Evolutionary conservation across 1,140 invertebrate genomes (phyloP).

Genomic region (Drosophila navojoa): DNA sequence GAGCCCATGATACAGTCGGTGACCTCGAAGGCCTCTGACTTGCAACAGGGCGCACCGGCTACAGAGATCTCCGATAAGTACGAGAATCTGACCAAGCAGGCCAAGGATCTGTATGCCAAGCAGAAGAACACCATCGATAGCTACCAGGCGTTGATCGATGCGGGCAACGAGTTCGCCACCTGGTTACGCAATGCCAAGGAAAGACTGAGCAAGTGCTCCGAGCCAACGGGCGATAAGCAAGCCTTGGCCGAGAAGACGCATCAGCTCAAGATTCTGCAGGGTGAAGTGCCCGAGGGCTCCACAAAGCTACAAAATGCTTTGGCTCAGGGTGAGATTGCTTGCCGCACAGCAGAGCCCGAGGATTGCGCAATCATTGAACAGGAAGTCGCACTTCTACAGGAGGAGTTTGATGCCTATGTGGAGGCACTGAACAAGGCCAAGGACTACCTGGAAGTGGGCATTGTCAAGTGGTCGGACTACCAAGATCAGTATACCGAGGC

Average conservation of each 20-base stretch:
- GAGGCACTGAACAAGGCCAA: slow-evolving; percentile 91
- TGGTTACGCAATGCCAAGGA: slow-evolving; percentile 96
- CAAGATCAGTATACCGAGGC: slow-evolving; percentile 96
- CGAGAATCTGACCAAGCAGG: slow-evolving; percentile 94
- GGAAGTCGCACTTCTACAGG: slow-evolving; percentile 94
- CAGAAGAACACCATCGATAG: slow-evolving; percentile 95
- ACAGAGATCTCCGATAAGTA: slow-evolving; percentile 96
- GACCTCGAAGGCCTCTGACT: slow-evolving; percentile 94
- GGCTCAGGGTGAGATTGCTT: slow-evolving; percentile 92
- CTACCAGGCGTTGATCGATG: slow-evolving; percentile 95
- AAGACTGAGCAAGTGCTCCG: slow-evolving; percentile 95
- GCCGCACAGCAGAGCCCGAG: slow-evolving; percentile 91
- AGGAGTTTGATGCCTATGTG: slow-evolving; percentile 93
- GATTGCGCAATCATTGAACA: slow-evolving; percentile 96
- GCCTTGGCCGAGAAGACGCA: slow-evolving; percentile 92
- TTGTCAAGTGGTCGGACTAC: slow-evolving; percentile 98
- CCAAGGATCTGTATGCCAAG: slow-evolving; percentile 94
- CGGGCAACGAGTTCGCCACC: slow-evolving; percentile 94
- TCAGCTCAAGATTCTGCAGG: slow-evolving; percentile 92
- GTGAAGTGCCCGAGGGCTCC: slow-evolving; percentile 92
- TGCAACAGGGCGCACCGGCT: slow-evolving; percentile 93
- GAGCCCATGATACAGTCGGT: slow-evolving; percentile 98
- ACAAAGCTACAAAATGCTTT: slow-evolving; percentile 92
- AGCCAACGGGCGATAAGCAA: slow-evolving; percentile 97
- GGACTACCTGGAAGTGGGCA: slow-evolving; percentile 92